Percentiles rank a stretch among this genome's conserved stretches.
Evolutionary conservation across 2,888 invertebrate genomes (phyloP).

Genomic region (Andrena fulva): DNA sequence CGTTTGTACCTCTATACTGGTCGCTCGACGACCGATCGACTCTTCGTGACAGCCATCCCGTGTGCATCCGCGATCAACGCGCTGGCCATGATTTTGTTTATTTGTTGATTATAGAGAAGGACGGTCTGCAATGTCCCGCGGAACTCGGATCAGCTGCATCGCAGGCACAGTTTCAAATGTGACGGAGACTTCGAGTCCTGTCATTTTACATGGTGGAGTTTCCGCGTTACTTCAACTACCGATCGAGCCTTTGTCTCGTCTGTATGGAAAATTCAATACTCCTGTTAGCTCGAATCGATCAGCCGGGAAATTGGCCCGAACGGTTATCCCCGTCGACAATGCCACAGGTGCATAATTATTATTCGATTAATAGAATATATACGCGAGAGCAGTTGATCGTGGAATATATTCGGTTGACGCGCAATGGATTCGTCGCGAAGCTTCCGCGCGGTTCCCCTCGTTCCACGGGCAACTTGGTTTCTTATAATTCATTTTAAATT

Average conservation of each 20-base stretch:
- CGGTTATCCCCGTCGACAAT: neutral
- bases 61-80: slow-evolving; percentile 47
- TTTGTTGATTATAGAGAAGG: neutral
- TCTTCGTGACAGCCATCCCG: slow-evolving; percentile 52
- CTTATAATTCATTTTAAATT: neutral
- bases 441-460: neutral
- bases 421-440: neutral
- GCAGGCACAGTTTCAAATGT: no score
- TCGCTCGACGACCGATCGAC: slow-evolving; percentile 3
- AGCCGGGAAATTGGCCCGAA: neutral
- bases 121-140: no score
- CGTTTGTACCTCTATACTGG: slow-evolving; percentile 42
- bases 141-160: no score
- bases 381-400: neutral
- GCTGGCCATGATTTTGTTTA: neutral
- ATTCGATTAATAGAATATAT: slow-evolving; percentile 23
- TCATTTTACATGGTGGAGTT: slow-evolving; percentile 16
- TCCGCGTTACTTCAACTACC: slow-evolving; percentile 29
- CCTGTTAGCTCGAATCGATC: neutral
- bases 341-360: neutral
- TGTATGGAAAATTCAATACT: slow-evolving; percentile 20
- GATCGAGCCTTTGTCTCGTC: slow-evolving; percentile 11
- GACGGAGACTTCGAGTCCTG: neutral
- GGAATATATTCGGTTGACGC: neutral
- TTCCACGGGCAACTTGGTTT: neutral